phyloP scores from a whole-genome alignment of 2,113 vertebrate species.

The Ascaphus truei region DNA sequence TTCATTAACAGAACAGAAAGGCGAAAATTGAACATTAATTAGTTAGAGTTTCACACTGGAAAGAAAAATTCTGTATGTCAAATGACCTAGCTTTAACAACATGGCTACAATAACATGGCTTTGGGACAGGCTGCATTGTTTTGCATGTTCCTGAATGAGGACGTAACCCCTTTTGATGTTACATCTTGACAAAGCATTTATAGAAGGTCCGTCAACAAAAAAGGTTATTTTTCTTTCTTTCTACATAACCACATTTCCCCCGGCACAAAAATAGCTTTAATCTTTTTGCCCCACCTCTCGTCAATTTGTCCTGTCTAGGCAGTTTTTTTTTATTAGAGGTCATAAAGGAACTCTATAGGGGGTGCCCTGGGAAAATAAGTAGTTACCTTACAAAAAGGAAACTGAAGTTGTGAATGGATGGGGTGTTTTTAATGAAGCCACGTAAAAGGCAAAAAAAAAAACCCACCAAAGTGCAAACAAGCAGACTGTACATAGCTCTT shows the following conservation, averaged over 20 bases:
- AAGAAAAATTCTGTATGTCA: no score
- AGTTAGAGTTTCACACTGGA: no score
- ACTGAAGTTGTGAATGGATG: slow-evolving; percentile 35
- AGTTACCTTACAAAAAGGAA: slow-evolving; percentile 39
- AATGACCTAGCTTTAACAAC: no score
- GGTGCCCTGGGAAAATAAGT: slow-evolving; percentile 38
- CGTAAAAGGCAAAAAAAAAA: slow-evolving; percentile 40
- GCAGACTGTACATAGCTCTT: slow-evolving; percentile 25
- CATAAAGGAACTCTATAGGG: slow-evolving; percentile 44
- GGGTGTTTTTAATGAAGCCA: slow-evolving; percentile 51
- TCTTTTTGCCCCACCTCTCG: not conserved
- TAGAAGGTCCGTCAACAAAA: not conserved
- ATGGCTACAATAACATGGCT: no score
- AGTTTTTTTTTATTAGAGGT: slow-evolving; percentile 44
- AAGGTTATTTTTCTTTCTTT: not conserved
- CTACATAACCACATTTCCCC: slow-evolving; percentile 24
- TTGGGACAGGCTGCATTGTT: no score
- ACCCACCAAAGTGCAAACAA: slow-evolving; percentile 41
- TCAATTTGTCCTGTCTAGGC: slow-evolving; percentile 39
- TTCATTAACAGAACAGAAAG: not conserved
- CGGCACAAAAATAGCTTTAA: slow-evolving; percentile 28
- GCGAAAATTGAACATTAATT: no score
- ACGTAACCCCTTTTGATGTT: no score
- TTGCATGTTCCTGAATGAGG: no score
- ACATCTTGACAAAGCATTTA: slow-evolving; percentile 9